phyloP scores from a whole-genome alignment of 2,113 vertebrate species.

The Melanostigma gelatinosum region DNA sequence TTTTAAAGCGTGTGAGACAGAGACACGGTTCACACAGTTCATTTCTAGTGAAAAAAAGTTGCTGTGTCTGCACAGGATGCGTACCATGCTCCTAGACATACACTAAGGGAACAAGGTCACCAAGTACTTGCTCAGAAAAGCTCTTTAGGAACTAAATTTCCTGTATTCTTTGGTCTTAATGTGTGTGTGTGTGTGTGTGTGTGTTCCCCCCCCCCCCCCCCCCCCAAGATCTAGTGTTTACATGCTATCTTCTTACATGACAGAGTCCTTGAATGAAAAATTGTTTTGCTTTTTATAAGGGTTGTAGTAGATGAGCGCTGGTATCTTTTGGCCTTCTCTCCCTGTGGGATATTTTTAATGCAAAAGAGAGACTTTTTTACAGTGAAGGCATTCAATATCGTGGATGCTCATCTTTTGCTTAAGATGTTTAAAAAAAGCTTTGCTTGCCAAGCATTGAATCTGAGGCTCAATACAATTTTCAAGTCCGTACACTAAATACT shows the following conservation, averaged over 20 bases:
- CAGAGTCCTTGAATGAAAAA: neutral
- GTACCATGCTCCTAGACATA: constrained; percentile 44
- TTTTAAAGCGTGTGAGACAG: neutral
- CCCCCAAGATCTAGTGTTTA: neutral
- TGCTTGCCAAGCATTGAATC: neutral
- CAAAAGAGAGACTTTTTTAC: neutral
- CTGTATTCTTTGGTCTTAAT: constrained; percentile 21
- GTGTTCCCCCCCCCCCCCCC: neutral
- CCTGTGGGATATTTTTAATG: neutral
- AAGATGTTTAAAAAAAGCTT: neutral
- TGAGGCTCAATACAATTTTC: neutral
- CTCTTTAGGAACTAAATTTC: neutral
- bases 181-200: no score
- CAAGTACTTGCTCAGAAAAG: constrained; percentile 1
- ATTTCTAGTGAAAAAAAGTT: constrained; percentile 41
- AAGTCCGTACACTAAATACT: neutral
- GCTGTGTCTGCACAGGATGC: constrained; percentile 70
- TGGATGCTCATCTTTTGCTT: neutral
- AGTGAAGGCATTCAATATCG: neutral
- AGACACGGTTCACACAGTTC: constrained; percentile 17
- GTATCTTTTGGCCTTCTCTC: neutral
- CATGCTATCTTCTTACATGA: neutral
- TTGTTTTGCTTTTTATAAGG: neutral
- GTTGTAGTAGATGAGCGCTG: neutral
- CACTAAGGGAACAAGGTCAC: constrained; percentile 63